Conservation (phyloP, 2,797 vertebrate species). For the Chloroceryle inda region DNA sequence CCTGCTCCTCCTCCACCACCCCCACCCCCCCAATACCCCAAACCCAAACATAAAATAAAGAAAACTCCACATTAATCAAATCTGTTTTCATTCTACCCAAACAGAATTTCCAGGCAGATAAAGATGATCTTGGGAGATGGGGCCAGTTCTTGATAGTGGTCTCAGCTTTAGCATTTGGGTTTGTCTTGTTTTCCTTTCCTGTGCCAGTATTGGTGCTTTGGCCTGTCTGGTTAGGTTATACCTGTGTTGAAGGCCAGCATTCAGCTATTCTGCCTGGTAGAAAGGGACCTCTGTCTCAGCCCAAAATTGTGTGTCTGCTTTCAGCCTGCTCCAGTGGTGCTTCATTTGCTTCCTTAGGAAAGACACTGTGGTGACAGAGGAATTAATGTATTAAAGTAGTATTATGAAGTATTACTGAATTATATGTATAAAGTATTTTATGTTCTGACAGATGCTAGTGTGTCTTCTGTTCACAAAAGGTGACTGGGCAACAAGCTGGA, state of each 20-base stretch:
- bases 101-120: not conserved
- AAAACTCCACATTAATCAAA: not conserved
- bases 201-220: not conserved
- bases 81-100: not conserved
- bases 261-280: not conserved
- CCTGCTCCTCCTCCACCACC: no score
- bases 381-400: not conserved
- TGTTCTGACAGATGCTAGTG: not conserved
- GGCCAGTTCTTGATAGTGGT: rapidly evolving
- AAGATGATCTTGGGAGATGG: not conserved
- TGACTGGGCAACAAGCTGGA: not conserved
- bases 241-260: not conserved
- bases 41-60: no score
- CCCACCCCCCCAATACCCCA: no score
- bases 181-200: not conserved
- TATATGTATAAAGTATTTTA: not conserved
- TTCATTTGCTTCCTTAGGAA: not conserved
- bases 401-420: no score
- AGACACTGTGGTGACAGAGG: not conserved
- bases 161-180: not conserved
- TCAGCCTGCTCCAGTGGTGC: not conserved
- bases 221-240: not conserved
- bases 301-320: not conserved
- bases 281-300: not conserved
- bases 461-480: not conserved